A percentile compares a stretch with the other conserved stretches of the same genome.
These are phyloP conservation scores for Nemoura dubitans DNA, from an alignment of 2,888 invertebrate species.

Conservation along the genomic window DNA sequence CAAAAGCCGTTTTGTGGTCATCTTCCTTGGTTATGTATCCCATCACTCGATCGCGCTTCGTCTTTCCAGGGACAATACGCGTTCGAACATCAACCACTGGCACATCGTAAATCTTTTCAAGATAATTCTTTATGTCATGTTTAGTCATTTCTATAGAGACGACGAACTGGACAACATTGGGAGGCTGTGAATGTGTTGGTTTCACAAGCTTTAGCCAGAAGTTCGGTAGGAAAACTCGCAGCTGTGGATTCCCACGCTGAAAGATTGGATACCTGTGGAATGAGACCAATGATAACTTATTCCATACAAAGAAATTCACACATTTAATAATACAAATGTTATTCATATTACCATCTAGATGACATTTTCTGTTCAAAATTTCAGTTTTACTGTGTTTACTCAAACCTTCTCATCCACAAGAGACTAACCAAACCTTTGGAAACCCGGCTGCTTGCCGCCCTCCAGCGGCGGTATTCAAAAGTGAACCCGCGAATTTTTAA, in stretches of 20 bases:
- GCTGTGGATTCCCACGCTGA: slow-evolving; percentile 92
- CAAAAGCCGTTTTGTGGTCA: slow-evolving; percentile 82
- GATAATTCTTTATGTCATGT: slow-evolving; percentile 88
- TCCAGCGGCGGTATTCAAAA: too few relatives aligned
- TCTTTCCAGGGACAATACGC: slow-evolving; percentile 65
- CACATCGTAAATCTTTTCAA: slow-evolving; percentile 94
- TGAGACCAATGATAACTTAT: too few relatives aligned
- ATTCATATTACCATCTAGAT: not conserved
- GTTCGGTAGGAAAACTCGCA: slow-evolving; percentile 91
- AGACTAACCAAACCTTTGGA: not conserved
- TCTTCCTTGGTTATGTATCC: slow-evolving; percentile 82
- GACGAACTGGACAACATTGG: slow-evolving; percentile 86
- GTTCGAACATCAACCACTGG: slow-evolving; percentile 82
- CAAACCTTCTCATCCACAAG: not conserved
- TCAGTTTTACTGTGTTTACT: not conserved
- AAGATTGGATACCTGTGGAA: slow-evolving; percentile 85
- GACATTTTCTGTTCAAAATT: not conserved
- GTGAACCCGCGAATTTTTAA: too few relatives aligned
- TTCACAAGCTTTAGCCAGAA: slow-evolving; percentile 96
- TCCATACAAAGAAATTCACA: too few relatives aligned
- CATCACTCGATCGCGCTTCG: slow-evolving; percentile 67
- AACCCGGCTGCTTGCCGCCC: too few relatives aligned
- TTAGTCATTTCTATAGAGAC: slow-evolving; percentile 95
- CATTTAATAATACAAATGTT: too few relatives aligned
- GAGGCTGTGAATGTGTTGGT: slow-evolving; percentile 71